Evolutionary conservation across 2,113 vertebrate genomes (phyloP), one percentile per base, ranked within the genome.

Genomic region (Oryzias celebensis): DNA sequence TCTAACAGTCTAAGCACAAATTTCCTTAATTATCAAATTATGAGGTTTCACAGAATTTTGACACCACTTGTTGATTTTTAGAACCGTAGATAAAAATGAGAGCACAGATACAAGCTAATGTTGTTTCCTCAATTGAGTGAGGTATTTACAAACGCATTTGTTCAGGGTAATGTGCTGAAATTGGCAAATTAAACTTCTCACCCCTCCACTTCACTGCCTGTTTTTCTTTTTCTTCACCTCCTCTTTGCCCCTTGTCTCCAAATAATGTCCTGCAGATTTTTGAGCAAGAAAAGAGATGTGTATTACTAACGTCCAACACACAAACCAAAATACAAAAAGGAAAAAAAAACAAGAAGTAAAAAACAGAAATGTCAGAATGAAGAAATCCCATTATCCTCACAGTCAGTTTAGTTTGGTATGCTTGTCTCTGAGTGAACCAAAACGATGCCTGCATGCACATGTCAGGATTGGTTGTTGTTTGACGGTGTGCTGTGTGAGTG

Each of bases 321-420:
- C 7, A 4, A 3, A n/a, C 45, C n/a, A 47, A 47, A n/a, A n/a
- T 17, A 47, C 1, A 12, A 16, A 45, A 16, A 16, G 14, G 14
- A 3, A 16, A 16, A 45, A 45, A 13, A 16, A 45, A 45, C 16
- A 6, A 15, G 45, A 46, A 17, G 17, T 15, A 47, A 47, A n/a
- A 18, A 47, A n/a, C 16, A 47, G 17, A n/a, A n/a, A 47, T 47
- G 6, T 2, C 72, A 23, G 36, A 48, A 48, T 20, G 28, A 62
- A 47, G 47, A 70, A 57, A 75, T 73, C 55, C 48, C 48, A 49
- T 53, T 7, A 17, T 71, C 36, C 50, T 26, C 51, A 12, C 36
- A 44, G 23, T 62, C 57, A 62, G 62, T 61, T 54, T n/a, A 49
- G 42, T 16, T 53, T 16, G 15, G 8, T 53, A 26, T 6, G 55